Evolutionary conservation across 2,888 invertebrate species (phyloP).

Genomic region (Scotopteryx bipunctaria): DNA sequence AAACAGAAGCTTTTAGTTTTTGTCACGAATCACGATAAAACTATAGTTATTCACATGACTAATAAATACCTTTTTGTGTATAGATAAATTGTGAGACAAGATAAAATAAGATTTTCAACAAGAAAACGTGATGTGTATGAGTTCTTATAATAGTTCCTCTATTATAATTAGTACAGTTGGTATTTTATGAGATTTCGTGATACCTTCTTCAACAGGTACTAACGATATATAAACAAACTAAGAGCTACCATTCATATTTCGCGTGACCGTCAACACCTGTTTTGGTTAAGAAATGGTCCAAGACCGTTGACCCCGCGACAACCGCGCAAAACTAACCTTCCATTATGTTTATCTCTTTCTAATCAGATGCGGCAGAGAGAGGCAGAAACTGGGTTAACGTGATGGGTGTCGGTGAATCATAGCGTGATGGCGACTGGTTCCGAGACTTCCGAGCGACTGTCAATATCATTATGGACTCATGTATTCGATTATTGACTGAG

Average conservation of each 20-base stretch:
- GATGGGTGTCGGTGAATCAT: constrained; percentile 47
- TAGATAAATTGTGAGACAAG: no score
- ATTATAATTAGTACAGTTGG: no score
- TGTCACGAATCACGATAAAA: no score
- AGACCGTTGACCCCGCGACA: constrained; percentile 51
- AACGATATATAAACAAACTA: constrained; percentile 4
- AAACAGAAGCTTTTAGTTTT: neutral
- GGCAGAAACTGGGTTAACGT: constrained; percentile 37
- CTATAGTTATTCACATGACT: no score
- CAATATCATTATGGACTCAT: constrained; percentile 1
- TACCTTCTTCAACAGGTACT: constrained; percentile 11
- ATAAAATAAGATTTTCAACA: no score
- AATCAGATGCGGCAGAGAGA: constrained; percentile 31
- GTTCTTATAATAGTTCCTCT: no score
- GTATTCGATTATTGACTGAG: neutral
- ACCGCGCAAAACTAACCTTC: constrained; percentile 41
- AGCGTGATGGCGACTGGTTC: constrained; percentile 47
- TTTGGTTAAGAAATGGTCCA: constrained; percentile 40
- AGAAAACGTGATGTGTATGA: no score
- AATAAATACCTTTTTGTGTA: no score
- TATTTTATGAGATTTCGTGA: no score
- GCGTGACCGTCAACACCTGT: constrained; percentile 45
- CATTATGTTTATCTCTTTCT: constrained; percentile 39
- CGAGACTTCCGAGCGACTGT: constrained; percentile 13
- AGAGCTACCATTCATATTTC: constrained; percentile 24